Conservation (phyloP, 1,140 invertebrate genomes). For the Asobara japonica region DNA sequence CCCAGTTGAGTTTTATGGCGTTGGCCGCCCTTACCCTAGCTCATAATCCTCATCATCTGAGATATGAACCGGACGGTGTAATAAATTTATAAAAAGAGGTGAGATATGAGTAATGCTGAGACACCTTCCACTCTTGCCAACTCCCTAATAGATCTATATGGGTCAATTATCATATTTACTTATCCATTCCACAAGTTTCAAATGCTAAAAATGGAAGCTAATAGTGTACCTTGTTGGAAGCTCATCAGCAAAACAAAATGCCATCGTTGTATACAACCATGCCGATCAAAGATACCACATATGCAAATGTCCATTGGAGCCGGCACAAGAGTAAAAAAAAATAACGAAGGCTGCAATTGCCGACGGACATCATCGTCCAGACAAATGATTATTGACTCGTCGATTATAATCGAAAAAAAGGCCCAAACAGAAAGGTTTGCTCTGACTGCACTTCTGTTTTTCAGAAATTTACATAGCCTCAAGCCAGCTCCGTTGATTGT, state of each 20-base stretch:
- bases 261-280: not conserved
- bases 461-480: constrained; percentile 15
- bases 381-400: constrained; percentile 38
- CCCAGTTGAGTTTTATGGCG: constrained; percentile 36
- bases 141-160: not conserved
- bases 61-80: constrained; percentile 16
- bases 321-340: constrained; percentile 5
- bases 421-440: not conserved
- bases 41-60: not conserved
- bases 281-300: not conserved
- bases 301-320: constrained; percentile 22
- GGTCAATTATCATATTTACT: not conserved
- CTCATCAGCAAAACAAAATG: constrained; percentile 7
- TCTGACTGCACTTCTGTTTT: not conserved
- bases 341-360: constrained; percentile 3
- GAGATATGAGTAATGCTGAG: not conserved
- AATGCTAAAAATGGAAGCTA: not conserved
- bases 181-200: not conserved
- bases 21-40: constrained; percentile 8
- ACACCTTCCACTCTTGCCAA: not conserved
- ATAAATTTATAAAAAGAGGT: constrained; percentile 26
- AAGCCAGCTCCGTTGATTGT: not conserved
- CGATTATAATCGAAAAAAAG: constrained; percentile 26
- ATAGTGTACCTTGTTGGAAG: not conserved
- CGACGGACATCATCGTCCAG: constrained; percentile 31